Base-by-base conservation (phyloP, 2,113 vertebrate genomes). In the Pampusana beccarii region DNA sequence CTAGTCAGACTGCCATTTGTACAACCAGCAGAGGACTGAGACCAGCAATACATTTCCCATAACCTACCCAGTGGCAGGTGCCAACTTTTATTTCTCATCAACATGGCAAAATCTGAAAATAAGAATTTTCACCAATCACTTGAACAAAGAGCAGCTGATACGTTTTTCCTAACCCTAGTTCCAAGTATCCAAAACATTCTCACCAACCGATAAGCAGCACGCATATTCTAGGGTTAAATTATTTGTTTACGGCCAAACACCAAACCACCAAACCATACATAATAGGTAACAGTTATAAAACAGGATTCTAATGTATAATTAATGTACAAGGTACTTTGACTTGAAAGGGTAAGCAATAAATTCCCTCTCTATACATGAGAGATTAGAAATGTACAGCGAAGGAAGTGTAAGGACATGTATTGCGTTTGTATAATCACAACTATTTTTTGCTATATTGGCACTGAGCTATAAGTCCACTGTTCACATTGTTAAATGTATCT, bases 21-120 rank as follows among this genome's bases (percentile, higher is more conserved):
- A n/a, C 2, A 0, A 2, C 5, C 6, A 53, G n/a, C 2, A 50
- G 38, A 40, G 20, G 60, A 58, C 0, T 1, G 7, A 87, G 62
- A 25, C 14, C 82, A 91, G 31, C 36, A 42, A 19, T 10, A 23
- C 25, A 6, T 13, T 20, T 21, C 44, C 51, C 69, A 56, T 2
- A 57, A 40, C 23, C 60, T 24, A n/a, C 28, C 31, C 34, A 28
- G 23, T 11, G 57, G 50, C 51, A 79, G 61, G 31, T 70, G 19
- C 14, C 53, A 53, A 15, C 15, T 69, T 23, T 38, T 11, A 38
- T 28, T 74, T 85, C 48, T 34, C 26, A 24, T 8, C 78, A 29
- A 33, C 3, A 0, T 42, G 34, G 5, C 20, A 17, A 75, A 56
- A 36, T 15, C 57, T 85, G 57, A 54, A 75, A 67, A 56, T 2